Conservation (phyloP, 2,113 vertebrate species). For the Hypocryptadius cinnamomeus region DNA sequence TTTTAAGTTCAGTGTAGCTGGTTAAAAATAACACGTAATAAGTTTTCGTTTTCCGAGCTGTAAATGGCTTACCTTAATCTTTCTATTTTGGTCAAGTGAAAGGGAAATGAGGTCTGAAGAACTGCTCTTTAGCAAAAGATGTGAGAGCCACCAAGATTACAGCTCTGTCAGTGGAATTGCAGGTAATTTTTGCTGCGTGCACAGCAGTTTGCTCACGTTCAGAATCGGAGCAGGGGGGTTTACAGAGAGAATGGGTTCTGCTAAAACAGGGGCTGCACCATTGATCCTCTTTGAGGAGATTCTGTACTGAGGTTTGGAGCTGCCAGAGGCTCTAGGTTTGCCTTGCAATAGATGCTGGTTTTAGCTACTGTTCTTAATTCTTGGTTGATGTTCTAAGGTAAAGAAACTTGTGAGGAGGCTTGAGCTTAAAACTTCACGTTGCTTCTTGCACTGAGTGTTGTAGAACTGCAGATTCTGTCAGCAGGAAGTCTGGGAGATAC, state of each 20-base stretch:
- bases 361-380: background rate
- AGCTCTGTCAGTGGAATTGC: background rate
- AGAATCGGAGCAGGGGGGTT: background rate
- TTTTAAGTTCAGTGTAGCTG: background rate
- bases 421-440: background rate
- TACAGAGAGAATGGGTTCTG: background rate
- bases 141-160: background rate
- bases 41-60: background rate
- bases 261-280: background rate
- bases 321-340: background rate
- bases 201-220: background rate
- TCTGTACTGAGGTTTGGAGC: background rate
- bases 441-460: background rate
- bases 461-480: background rate
- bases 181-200: background rate
- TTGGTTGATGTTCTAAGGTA: background rate
- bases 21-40: background rate
- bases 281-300: background rate
- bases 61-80: slow-evolving; percentile 28
- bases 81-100: slow-evolving; percentile 7
- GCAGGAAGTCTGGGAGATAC: background rate
- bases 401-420: background rate
- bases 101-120: slow-evolving; percentile 21
- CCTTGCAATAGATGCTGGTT: background rate
- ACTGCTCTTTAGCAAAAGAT: background rate